phyloP scores from a whole-genome alignment of 1,140 invertebrate genomes.

The Trypoxylus dichotomus region DNA sequence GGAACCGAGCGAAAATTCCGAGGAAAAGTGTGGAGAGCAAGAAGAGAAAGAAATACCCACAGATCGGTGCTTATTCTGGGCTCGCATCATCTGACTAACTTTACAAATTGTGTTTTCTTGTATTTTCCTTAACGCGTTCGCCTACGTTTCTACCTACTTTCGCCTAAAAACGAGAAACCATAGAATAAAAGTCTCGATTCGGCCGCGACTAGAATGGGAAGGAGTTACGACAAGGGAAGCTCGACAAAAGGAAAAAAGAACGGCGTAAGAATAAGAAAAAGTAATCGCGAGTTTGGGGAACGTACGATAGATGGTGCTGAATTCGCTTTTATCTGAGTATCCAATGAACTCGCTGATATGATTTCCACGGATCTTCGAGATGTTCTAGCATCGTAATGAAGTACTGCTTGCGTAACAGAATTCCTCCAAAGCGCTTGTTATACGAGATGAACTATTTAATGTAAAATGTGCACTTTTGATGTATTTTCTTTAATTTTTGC shows the following conservation, averaged over 20 bases:
- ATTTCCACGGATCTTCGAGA: neutral
- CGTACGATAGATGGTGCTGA: neutral
- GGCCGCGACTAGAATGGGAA: neutral
- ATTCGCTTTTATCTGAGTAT: neutral
- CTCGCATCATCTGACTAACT: neutral
- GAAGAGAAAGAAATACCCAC: neutral
- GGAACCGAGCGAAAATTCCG: neutral
- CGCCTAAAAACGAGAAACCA: neutral
- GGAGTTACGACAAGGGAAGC: neutral
- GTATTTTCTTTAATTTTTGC: too few relatives aligned
- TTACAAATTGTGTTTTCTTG: constrained; percentile 7
- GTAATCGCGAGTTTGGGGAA: neutral
- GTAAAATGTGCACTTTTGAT: too few relatives aligned
- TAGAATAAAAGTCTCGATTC: neutral
- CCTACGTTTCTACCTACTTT: too few relatives aligned
- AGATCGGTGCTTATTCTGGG: neutral
- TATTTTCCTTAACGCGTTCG: neutral
- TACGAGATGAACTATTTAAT: too few relatives aligned
- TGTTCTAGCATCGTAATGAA: neutral
- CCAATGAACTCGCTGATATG: neutral
- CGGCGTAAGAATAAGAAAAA: neutral
- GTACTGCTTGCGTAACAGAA: neutral
- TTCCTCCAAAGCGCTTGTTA: too few relatives aligned
- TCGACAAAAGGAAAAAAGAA: neutral
- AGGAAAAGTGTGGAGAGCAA: neutral